Base-by-base conservation (phyloP, 2,888 invertebrate species). In the Choreutis nemorana region DNA sequence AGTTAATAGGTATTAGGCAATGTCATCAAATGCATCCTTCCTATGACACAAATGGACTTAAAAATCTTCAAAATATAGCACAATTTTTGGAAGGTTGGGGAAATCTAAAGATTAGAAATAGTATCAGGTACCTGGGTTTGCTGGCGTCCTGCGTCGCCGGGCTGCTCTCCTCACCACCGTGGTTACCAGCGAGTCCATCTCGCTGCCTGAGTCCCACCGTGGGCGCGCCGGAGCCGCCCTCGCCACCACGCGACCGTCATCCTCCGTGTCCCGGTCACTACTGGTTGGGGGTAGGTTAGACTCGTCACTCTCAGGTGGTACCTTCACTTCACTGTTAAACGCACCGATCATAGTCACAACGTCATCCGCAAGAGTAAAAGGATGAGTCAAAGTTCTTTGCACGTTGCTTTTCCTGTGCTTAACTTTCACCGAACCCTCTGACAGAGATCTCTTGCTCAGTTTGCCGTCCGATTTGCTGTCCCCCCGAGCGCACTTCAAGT, bases 81-180 rank as follows among this genome's bases (percentile, higher is more conserved):
- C n/a, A n/a, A n/a, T n/a, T n/a, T n/a, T n/a, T n/a, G n/a, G n/a
- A n/a, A n/a, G n/a, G n/a, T n/a, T n/a, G n/a, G n/a, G n/a, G 18
- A 18, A 18, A 18, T 8, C 13, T 12, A 13, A 12, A 13, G 3
- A n/a, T 8, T 23, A 9, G 3, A 30, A 4, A 24, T 5, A 30
- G 14, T 29, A n/a, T n/a, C 26, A 35, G 56, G 54, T 18, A 78
- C 80, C 79, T 58, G 64, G 60, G 58, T 78, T 73, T 42, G 67
- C 63, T 31, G 77, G 64, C 65, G 65, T 68, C 50, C 82, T 62
- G 49, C 84, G 75, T 47, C 84, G 77, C 16, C 86, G 83, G 34
- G 85, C 83, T 32, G 86, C 85, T 58, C 85, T 83, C 41, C 81
- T 73, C 46, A 87, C 87, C 6, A 86, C 83, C 2, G 83, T 82